phyloP scores from a whole-genome alignment of 2,888 invertebrate species.

The Biston stratarius region DNA sequence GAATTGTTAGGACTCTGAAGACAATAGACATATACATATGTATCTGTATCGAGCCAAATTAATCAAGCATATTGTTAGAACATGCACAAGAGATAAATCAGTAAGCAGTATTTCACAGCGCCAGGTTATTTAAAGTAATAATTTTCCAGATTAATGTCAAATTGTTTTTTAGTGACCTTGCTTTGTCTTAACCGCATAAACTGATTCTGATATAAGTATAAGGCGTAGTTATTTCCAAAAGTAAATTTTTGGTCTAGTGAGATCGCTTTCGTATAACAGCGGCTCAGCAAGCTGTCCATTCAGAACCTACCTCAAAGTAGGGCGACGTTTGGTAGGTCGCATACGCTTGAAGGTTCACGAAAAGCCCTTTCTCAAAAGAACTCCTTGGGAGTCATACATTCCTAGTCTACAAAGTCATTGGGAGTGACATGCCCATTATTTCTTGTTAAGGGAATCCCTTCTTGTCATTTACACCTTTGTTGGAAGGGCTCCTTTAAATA shows the following conservation, averaged over 20 bases:
- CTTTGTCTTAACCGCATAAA: no score
- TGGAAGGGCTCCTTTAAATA: constrained; percentile 45
- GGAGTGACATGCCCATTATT: constrained; percentile 87
- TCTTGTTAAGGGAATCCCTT: constrained; percentile 75
- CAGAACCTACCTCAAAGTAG: constrained; percentile 41
- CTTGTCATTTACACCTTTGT: constrained; percentile 78
- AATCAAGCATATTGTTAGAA: no score
- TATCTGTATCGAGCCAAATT: no score
- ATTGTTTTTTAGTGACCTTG: no score
- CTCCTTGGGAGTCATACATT: constrained; percentile 61
- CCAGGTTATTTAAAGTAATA: no score
- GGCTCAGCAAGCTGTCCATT: not conserved
- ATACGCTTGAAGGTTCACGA: constrained; percentile 35
- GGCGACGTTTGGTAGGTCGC: constrained; percentile 40
- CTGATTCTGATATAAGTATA: no score
- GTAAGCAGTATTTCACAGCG: no score
- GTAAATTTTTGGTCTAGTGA: not conserved
- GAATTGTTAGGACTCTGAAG: no score
- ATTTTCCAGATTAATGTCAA: no score
- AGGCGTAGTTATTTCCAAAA: no score
- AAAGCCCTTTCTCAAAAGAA: constrained; percentile 52
- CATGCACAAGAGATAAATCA: no score
- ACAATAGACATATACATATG: no score
- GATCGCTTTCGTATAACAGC: not conserved
- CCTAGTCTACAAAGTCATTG: constrained; percentile 86